Evolutionary conservation across 30 jellyfish, hydroid and myxozoan genomes (phyloP).

Genomic region (Hydractinia symbiolongicarpus): DNA sequence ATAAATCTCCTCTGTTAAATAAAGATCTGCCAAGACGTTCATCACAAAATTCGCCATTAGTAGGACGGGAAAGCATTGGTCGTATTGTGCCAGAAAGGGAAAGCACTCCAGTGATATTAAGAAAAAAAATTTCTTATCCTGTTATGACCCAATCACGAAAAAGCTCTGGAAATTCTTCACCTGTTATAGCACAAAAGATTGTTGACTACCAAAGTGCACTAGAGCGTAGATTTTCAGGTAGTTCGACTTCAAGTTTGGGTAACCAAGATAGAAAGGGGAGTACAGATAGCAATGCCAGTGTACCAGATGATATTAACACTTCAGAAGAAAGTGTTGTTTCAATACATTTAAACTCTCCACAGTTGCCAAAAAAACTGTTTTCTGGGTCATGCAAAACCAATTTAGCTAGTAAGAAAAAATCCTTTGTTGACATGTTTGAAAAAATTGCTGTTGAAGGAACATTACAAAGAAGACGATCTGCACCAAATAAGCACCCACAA

Average conservation of each 20-base stretch:
- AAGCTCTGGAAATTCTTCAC: background rate
- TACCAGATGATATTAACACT: background rate
- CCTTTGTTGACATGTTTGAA: conserved; percentile 28
- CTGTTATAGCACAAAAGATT: background rate
- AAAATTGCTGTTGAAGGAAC: background rate
- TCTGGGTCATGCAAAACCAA: conserved; percentile 5
- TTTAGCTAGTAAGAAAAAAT: conserved; percentile 15
- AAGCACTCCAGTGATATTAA: background rate
- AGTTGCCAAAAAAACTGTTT: background rate
- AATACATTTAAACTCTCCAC: background rate
- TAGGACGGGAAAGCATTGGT: no score
- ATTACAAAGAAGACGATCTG: background rate
- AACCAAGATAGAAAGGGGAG: conserved; percentile 9
- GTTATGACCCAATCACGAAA: no score
- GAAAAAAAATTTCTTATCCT: no score
- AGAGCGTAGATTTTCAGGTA: background rate
- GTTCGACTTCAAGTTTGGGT: background rate
- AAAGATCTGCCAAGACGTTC: no score
- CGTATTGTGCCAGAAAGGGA: background rate
- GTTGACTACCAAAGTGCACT: background rate
- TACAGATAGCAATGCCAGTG: conserved; percentile 10
- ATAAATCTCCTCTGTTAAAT: no score
- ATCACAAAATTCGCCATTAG: no score
- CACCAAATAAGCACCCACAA: background rate
- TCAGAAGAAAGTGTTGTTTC: background rate